These are phyloP conservation scores for Musca vetustissima DNA, from an alignment of 1,140 invertebrate species.

Conservation along the genomic window DNA sequence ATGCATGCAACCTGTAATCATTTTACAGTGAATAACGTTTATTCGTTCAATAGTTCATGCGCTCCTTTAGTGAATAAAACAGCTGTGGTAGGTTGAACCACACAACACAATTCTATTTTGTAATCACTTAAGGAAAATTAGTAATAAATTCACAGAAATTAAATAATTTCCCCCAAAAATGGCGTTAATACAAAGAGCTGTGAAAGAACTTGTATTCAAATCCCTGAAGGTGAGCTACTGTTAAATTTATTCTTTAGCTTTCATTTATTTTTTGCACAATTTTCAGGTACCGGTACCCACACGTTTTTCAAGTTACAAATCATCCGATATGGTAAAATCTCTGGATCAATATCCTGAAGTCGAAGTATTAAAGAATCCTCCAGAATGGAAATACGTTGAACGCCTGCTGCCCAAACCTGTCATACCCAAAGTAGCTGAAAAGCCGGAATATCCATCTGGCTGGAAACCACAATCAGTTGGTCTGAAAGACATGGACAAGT, in stretches of 20 bases:
- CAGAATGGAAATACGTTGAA: conserved; percentile 84
- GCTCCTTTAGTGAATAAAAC: too few species aligned
- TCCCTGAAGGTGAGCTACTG: not conserved
- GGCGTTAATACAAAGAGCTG: not conserved
- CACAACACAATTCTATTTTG: conserved; percentile 4
- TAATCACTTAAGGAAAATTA: conserved; percentile 5
- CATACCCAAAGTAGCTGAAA: conserved; percentile 67
- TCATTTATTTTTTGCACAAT: not conserved
- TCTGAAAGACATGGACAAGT: conserved; percentile 50
- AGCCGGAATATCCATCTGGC: conserved; percentile 70
- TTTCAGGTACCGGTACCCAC: too few species aligned
- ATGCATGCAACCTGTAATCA: too few species aligned
- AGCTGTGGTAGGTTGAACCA: too few species aligned
- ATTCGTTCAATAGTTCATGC: too few species aligned
- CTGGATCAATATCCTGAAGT: conserved; percentile 58
- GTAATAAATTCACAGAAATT: not conserved
- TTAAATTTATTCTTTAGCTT: too few species aligned
- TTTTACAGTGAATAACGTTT: too few species aligned
- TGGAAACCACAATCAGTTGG: conserved; percentile 70
- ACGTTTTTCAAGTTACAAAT: conserved; percentile 44
- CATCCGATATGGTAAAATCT: conserved; percentile 45
- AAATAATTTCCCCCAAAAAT: not conserved
- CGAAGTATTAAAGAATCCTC: conserved; percentile 68
- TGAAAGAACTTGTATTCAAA: not conserved
- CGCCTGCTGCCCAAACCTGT: conserved; percentile 65